These are phyloP conservation scores for Crypturellus undulatus DNA, from an alignment of 2,113 vertebrate species.

Conservation along the genomic window DNA sequence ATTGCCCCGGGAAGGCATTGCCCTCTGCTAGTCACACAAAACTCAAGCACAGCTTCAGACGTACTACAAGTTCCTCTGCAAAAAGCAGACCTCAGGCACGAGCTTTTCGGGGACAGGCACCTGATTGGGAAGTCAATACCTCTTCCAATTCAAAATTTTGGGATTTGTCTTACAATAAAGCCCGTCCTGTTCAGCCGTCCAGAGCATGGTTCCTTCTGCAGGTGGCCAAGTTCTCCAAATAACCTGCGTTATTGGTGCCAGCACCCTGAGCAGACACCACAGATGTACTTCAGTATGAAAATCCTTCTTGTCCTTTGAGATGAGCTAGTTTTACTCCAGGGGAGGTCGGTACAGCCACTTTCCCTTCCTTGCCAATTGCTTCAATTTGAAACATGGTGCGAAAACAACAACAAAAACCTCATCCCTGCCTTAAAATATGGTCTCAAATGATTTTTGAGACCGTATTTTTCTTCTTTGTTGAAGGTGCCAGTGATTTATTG, in stretches of 20 bases:
- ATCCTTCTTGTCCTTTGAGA: constrained; percentile 11
- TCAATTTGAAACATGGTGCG: constrained; percentile 1
- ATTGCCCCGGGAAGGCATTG: constrained; percentile 62
- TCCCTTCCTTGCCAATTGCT: constrained; percentile 28
- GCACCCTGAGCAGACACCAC: constrained; percentile 6
- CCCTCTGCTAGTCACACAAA: constrained; percentile 49
- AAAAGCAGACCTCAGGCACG: not conserved
- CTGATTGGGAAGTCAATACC: not conserved
- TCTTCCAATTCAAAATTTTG: not conserved
- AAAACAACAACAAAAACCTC: not conserved
- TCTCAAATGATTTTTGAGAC: constrained; percentile 35
- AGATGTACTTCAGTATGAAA: constrained; percentile 21
- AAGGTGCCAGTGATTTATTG: constrained; percentile 38
- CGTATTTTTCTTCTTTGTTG: constrained; percentile 42
- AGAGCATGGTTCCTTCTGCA: not conserved
- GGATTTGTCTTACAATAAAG: not conserved
- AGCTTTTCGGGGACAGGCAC: not conserved
- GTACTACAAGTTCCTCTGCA: not conserved
- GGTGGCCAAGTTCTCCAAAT: not conserved
- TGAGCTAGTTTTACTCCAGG: constrained; percentile 25
- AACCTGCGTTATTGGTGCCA: not conserved
- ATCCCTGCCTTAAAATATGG: constrained; percentile 17
- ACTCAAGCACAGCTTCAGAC: not conserved
- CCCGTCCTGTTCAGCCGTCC: not conserved
- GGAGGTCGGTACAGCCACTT: constrained; percentile 19